Evolutionary conservation across 1,140 invertebrate species (phyloP).

Genomic region (Drosophila bifasciata): DNA sequence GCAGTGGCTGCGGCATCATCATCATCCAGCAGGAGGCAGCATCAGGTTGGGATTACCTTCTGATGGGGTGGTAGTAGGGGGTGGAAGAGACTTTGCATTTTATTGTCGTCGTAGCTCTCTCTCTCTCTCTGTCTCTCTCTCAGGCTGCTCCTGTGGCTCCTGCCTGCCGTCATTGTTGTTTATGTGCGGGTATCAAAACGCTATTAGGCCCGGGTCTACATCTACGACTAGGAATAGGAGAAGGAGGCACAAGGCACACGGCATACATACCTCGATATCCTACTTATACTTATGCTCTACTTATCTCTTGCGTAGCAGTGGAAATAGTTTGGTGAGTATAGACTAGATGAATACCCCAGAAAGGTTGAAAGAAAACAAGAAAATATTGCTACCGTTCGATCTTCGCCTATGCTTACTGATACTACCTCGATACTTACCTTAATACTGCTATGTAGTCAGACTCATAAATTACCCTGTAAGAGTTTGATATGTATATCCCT

Average conservation of each 20-base stretch:
- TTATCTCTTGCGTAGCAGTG: conserved; percentile 25
- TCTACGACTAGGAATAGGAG: conserved; percentile 2
- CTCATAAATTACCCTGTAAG: no score
- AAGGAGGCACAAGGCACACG: conserved; percentile 18
- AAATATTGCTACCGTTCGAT: no score
- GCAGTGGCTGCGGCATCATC: no score
- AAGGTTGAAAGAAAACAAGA: no score
- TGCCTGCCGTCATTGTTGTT: conserved; percentile 70
- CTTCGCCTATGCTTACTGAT: no score
- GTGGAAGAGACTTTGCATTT: conserved; percentile 59
- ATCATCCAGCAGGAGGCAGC: conserved; percentile 16
- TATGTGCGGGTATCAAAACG: conserved; percentile 80
- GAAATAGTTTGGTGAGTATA: neutral
- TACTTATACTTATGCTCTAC: conserved; percentile 62
- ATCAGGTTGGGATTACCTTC: conserved; percentile 75
- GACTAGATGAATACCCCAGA: conserved; percentile 28
- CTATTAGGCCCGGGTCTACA: conserved; percentile 75
- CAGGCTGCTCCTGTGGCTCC: conserved; percentile 29
- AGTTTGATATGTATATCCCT: no score
- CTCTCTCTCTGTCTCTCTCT: conserved; percentile 16
- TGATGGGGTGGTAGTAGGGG: neutral
- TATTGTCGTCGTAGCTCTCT: conserved; percentile 57
- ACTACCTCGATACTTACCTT: no score
- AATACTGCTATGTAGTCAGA: no score
- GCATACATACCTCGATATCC: conserved; percentile 47